Evolutionary conservation across 1,140 invertebrate genomes (phyloP).

Genomic region (Papilio xuthus): DNA sequence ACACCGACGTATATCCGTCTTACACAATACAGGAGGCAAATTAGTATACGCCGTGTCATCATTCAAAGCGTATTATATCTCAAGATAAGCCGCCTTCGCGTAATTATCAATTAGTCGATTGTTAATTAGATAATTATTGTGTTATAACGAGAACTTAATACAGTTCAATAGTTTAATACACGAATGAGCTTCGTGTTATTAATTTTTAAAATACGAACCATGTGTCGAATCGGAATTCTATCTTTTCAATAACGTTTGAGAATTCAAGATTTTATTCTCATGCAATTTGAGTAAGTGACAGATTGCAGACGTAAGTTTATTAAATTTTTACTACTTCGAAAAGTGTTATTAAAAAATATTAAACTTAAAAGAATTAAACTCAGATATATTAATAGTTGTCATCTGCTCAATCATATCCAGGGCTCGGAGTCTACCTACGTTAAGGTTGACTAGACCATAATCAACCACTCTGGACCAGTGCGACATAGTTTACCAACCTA

Average conservation of each 20-base stretch:
- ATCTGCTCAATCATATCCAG: no score
- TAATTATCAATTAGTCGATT: slow-evolving; percentile 39
- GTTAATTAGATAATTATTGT: slow-evolving; percentile 38
- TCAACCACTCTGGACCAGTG: no score
- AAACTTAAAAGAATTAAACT: no score
- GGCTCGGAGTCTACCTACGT: no score
- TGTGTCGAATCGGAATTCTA: background rate
- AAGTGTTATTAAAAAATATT: background rate
- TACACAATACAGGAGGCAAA: slow-evolving; percentile 7
- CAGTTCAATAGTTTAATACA: slow-evolving; percentile 13
- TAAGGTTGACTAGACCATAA: no score
- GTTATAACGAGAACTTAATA: slow-evolving; percentile 36
- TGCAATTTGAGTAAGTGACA: background rate
- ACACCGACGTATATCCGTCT: slow-evolving; percentile 1
- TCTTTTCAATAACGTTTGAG: background rate
- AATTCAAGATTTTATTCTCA: slow-evolving; percentile 9
- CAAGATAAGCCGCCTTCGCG: slow-evolving; percentile 30
- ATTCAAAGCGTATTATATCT: slow-evolving; percentile 29
- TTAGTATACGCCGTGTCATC: slow-evolving; percentile 11
- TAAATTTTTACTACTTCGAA: slow-evolving; percentile 16
- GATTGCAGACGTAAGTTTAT: slow-evolving; percentile 12
- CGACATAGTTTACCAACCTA: no score
- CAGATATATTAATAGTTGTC: no score
- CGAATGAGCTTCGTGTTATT: background rate
- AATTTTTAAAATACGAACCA: slow-evolving; percentile 8